Conservation (phyloP, 2,888 invertebrate species). For the Pelosia muscerda region DNA sequence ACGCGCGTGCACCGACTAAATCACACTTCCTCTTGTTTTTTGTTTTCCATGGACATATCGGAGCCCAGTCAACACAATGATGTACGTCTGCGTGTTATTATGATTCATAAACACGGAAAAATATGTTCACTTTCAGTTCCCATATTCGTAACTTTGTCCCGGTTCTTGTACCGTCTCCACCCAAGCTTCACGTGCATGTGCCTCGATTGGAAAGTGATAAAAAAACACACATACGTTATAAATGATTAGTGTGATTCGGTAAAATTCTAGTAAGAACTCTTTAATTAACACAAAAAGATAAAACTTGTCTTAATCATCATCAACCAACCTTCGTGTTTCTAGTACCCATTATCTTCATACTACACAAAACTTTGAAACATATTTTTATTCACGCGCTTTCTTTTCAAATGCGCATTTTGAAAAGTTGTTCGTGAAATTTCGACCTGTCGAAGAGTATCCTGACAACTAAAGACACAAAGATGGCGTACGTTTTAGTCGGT, state of each 20-base stretch:
- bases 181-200: too few relatives aligned
- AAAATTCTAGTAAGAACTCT: neutral
- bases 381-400: too few relatives aligned
- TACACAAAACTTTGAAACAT: too few relatives aligned
- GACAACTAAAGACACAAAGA: too few relatives aligned
- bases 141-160: conserved; percentile 8
- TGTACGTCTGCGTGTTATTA: conserved; percentile 35
- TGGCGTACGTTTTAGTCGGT: too few relatives aligned
- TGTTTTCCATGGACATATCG: conserved; percentile 31
- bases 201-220: neutral
- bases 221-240: neutral
- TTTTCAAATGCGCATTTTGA: too few relatives aligned
- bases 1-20: too few relatives aligned
- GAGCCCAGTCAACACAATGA: conserved; percentile 26
- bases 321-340: too few relatives aligned
- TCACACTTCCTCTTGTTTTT: too few relatives aligned
- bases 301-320: neutral
- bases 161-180: neutral
- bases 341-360: too few relatives aligned
- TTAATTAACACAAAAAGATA: neutral
- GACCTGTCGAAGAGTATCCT: too few relatives aligned
- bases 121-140: conserved; percentile 25
- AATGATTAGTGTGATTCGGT: neutral
- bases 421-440: too few relatives aligned
- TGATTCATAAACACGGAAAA: conserved; percentile 35